Evolutionary conservation across 1,140 invertebrate genomes (phyloP), one percentile per base, ranked within the genome.

Genomic region (Trinorchestia longiramus): DNA sequence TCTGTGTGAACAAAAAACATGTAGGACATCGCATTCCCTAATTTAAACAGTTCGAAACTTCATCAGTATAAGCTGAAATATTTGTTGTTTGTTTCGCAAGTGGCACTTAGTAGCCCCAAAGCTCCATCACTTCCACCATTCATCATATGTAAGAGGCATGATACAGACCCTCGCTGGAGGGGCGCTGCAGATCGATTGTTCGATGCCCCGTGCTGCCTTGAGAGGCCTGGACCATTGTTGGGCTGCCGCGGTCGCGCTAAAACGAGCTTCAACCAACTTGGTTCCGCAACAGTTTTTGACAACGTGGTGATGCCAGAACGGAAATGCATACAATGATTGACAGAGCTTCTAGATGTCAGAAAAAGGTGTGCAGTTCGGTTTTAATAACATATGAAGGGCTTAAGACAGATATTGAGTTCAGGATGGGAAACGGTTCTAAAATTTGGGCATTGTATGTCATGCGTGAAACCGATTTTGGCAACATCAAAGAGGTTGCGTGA

Each of bases 141-240:
- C 88, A 90, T 90, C 88, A 90, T 90, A 41, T 43, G 41, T 90
- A 90, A 90, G 88, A 90, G 43, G 88, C 88, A 41, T 90, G n/a
- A 90, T 90, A 90, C 43, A 90, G 6, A 43, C n/a, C 88, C 88
- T 90, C 88, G 88, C 23, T 41, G 88, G 36, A 90, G 88, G 88
- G 36, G n/a, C n/a, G 88, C 62, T 77, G 15, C 62, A 77, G 88
- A 43, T 90, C 88, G 88, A 90, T 90, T 90, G 41, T 42, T 90
- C 88, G 88, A 90, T 90, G 88, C 88, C n/a, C 43, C 43, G 88
- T 28, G 23, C 88, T 42, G 88, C 6, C 88, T 42, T 41, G 43
- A 43, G 88, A 90, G 88, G 88, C 88, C 41, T 90, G 88, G 43
- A 4, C 88, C 41, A 42, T 90, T 90, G 88, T 90, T 90, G 42